Percentiles rank a stretch among this genome's conserved stretches.
These are phyloP conservation scores for Pangasianodon hypophthalmus DNA, from an alignment of 2,113 vertebrate species.

Conservation along the genomic window DNA sequence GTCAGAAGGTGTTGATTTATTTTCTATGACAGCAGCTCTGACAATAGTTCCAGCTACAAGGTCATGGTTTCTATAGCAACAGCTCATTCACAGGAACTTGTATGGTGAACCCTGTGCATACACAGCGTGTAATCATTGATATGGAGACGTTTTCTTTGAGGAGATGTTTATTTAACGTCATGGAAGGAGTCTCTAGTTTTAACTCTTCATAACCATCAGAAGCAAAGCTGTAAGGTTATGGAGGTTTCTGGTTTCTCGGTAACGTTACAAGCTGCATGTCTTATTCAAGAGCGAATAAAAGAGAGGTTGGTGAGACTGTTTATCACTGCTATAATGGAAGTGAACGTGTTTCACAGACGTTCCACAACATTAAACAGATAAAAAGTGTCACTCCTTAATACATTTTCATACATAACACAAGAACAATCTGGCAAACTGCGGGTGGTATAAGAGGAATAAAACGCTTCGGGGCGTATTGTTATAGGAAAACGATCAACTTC, in stretches of 20 bases:
- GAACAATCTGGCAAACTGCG: neutral
- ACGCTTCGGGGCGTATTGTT: neutral
- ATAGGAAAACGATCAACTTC: neutral
- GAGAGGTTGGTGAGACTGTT: too few species aligned
- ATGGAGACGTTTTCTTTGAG: neutral
- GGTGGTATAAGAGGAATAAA: neutral
- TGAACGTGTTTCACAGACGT: too few species aligned
- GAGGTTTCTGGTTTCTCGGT: neutral
- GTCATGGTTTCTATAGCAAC: neutral
- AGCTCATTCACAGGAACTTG: neutral
- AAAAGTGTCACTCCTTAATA: too few species aligned
- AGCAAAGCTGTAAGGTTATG: neutral
- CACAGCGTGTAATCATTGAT: neutral
- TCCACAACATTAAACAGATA: too few species aligned
- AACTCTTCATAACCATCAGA: neutral
- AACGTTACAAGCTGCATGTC: neutral
- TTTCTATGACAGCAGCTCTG: neutral
- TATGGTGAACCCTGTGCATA: neutral
- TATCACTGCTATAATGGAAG: too few species aligned
- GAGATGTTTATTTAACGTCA: neutral
- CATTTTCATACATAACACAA: neutral
- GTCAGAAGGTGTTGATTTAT: neutral
- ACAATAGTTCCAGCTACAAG: neutral
- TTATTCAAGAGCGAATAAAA: neutral
- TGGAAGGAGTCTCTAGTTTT: neutral